These are phyloP conservation scores for Nudaria mundana DNA, from an alignment of 2,888 invertebrate species.

Conservation along the genomic window DNA sequence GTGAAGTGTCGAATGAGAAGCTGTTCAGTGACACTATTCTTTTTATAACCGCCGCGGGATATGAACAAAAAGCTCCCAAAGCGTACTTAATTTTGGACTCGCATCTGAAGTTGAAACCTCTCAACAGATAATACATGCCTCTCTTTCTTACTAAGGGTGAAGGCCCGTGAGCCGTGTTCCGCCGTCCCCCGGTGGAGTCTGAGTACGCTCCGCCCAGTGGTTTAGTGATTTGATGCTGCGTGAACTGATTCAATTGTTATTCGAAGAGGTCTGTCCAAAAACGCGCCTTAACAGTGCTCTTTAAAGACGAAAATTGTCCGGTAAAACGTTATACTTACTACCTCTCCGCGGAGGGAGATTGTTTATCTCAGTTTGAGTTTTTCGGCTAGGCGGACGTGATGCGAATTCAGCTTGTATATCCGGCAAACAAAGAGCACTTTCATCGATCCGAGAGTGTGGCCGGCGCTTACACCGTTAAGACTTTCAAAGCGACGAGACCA, in stretches of 20 bases:
- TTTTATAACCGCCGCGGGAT: slow-evolving; percentile 69
- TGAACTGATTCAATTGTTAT: slow-evolving; percentile 81
- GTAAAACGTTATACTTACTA: slow-evolving; percentile 74
- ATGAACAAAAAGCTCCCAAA: slow-evolving; percentile 72
- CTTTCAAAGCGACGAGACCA: slow-evolving; percentile 43
- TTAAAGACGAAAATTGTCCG: slow-evolving; percentile 77
- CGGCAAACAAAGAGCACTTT: slow-evolving; percentile 72
- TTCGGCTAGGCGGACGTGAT: slow-evolving; percentile 79
- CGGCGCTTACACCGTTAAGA: slow-evolving; percentile 61
- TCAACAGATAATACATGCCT: slow-evolving; percentile 54
- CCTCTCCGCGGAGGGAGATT: slow-evolving; percentile 70
- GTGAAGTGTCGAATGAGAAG: slow-evolving; percentile 76
- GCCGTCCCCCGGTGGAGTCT: slow-evolving; percentile 74
- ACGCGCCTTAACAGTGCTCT: slow-evolving; percentile 67
- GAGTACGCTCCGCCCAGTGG: slow-evolving; percentile 79
- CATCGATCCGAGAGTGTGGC: slow-evolving; percentile 64
- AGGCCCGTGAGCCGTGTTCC: slow-evolving; percentile 48
- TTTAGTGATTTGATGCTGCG: slow-evolving; percentile 82
- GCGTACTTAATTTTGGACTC: slow-evolving; percentile 69
- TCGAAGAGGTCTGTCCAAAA: slow-evolving; percentile 59
- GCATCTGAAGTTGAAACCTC: slow-evolving; percentile 60
- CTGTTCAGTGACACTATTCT: slow-evolving; percentile 78
- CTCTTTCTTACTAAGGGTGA: slow-evolving; percentile 55
- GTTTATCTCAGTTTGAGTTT: slow-evolving; percentile 80
- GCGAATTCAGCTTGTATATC: slow-evolving; percentile 78